phyloP scores from a whole-genome alignment of 2,888 invertebrate genomes.

The Tribolium freemani region DNA sequence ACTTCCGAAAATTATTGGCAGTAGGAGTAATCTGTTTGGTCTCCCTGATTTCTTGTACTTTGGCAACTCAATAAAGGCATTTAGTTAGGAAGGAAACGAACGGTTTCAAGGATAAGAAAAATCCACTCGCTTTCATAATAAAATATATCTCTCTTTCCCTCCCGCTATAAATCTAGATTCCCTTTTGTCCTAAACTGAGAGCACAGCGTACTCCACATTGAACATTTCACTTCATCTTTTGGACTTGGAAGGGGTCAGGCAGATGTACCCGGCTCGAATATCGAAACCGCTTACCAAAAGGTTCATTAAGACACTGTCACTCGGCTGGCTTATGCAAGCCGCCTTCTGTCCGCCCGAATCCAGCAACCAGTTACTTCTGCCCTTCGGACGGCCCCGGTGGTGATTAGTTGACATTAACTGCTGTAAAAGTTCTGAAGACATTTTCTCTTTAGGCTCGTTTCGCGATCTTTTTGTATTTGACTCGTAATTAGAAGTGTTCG shows the following conservation, averaged over 20 bases:
- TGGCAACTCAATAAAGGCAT: slow-evolving; percentile 28
- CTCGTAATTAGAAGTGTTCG: slow-evolving; percentile 53
- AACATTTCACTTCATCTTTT: slow-evolving; percentile 58
- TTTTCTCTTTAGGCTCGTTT: slow-evolving; percentile 64
- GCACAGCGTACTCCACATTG: slow-evolving; percentile 33
- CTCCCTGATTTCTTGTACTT: slow-evolving; percentile 58
- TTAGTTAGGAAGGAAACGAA: not conserved
- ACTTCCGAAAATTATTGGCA: slow-evolving; percentile 45
- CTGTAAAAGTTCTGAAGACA: slow-evolving; percentile 72
- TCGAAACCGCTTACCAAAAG: slow-evolving; percentile 96
- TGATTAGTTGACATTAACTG: slow-evolving; percentile 72
- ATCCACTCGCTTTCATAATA: slow-evolving; percentile 6
- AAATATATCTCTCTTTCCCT: slow-evolving; percentile 25
- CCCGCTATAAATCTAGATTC: not conserved
- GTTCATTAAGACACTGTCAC: slow-evolving; percentile 92
- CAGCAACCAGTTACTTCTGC: slow-evolving; percentile 63
- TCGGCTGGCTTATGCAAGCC: slow-evolving; percentile 70
- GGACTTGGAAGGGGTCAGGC: slow-evolving; percentile 76
- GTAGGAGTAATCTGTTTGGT: slow-evolving; percentile 37
- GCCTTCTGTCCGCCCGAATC: slow-evolving; percentile 64
- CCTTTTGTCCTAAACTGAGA: slow-evolving; percentile 6
- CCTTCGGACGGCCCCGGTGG: slow-evolving; percentile 62
- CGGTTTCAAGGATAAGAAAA: slow-evolving; percentile 3
- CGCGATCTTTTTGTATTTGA: slow-evolving; percentile 59
- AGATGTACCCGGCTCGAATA: slow-evolving; percentile 92